Base-by-base conservation (phyloP, 2,888 invertebrate species). In the Cryptophagus acutangulus region DNA sequence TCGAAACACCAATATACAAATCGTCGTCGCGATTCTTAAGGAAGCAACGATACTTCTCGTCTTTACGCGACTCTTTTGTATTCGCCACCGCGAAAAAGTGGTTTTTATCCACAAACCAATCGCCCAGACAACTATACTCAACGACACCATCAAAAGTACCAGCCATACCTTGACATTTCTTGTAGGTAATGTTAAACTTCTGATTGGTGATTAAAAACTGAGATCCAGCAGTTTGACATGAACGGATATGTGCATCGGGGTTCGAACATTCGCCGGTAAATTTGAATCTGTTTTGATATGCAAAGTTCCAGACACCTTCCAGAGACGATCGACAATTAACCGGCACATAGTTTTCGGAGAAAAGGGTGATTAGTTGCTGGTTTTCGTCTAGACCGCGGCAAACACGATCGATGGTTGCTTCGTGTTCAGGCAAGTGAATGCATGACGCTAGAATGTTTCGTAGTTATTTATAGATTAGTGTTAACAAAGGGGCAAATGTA, bases 31-130 rank as follows among this genome's bases (percentile, higher is more conserved):
- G 80, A 77, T 94, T 93, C 63, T 90, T 90, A 33, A 94, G 72
- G 67, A 96, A 91, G 64, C 96, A 96, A 26, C 95, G 78, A 66
- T 92, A 96, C 61, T 88, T 88, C 66, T 95, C 93, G 67, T 96
- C 92, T 67, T 88, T 88, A 57, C 94, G 81, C 4, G 94, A 93
- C 67, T 95, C 93, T 59, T 94, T 93, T 0, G 93, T 92, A 63
- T 96, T 95, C 4, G 91, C 91, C n/a, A 95, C 92, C 38, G 93
- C 96, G 70, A 96, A 94, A 68, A 87, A 96, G 61, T 94, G 93
- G 70, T 96, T 94, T 63, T 94, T 94, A 9, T 86, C 90, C 16
- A 92, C 84, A 70, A 93, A 92, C 93, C 94, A 94, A 73, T 93
- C 91, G 1, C 93, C 94, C 45, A 94, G 72, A 61, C 94, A 94